Conservation (phyloP, 1,140 invertebrate genomes). For the Reticulitermes speratus region DNA sequence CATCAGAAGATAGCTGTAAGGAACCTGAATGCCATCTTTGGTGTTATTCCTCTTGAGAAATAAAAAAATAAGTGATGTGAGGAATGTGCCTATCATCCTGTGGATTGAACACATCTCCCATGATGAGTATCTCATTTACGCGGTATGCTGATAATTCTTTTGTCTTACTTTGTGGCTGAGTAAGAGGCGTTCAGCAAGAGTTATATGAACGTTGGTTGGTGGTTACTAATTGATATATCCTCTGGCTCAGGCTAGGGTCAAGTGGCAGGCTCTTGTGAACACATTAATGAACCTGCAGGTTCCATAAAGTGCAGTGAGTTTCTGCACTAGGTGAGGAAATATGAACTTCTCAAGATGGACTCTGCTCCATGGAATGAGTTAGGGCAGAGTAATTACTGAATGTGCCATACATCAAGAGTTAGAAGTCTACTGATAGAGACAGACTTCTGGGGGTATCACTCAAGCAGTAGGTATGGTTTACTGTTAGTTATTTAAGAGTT, state of each 20-base stretch:
- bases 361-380: too few species aligned
- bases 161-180: not conserved
- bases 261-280: too few species aligned
- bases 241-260: too few species aligned
- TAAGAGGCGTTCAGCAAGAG: too few species aligned
- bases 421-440: not conserved
- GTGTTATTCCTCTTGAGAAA: not conserved
- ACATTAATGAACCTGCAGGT: too few species aligned
- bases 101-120: not conserved
- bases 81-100: not conserved
- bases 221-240: not conserved
- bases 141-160: not conserved
- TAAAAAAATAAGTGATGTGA: not conserved
- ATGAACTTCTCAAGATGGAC: too few species aligned
- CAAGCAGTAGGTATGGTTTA: not conserved
- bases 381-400: not conserved
- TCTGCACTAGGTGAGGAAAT: too few species aligned
- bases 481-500: not conserved
- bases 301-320: too few species aligned
- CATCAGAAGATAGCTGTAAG: not conserved
- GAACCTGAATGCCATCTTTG: not conserved
- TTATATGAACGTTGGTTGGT: not conserved
- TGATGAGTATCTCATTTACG: not conserved
- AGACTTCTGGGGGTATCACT: not conserved
- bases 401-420: not conserved